Evolutionary conservation across 2,888 invertebrate genomes (phyloP), one percentile per base, ranked within the genome.

Genomic region (Branchipolynoe longqiensis): DNA sequence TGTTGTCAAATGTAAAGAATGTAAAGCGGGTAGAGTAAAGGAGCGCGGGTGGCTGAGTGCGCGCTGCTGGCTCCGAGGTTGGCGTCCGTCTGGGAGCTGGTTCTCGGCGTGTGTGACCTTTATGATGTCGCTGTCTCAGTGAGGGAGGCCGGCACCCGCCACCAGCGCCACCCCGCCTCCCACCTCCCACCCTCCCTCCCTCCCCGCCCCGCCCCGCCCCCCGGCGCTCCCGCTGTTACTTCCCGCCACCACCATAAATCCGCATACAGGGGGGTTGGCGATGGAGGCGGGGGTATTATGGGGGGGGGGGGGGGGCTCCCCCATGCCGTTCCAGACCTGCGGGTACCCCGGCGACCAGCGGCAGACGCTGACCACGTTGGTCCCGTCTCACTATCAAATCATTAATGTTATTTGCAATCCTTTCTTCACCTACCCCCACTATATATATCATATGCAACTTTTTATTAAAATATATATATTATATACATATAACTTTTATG

Each of bases 51-150:
- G n/a, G n/a, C n/a, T 69, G 69, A 36, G 38, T 8, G 18, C 69
- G 36, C 69, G 2, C n/a, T 25, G 69, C 38, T 33, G 69, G n/a
- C n/a, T n/a, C n/a, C n/a, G n/a, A n/a, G n/a, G 25, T 18, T 69
- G 69, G 38, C 69, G 69, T 38, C 36, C 22, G 69, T 69, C 69
- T 69, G 69, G 36, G 36, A 18, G 36, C 69, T 69, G 69, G 69
- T 38, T 1, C 69, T 38, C 62, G 1, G 36, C 69, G 36, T 33
- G 38, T 33, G n/a, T 33, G 69, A 36, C 36, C 36, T 69, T 69
- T 69, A 33, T 69, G 8, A 48, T 48, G 48, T 8, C 48, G 48
- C 48, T 12, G 48, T 18, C 48, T 18, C 8, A 18, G 18, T 48
- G 48, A 48, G 8, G 8, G n/a, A 48, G 48, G 48, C 48, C 48